Evolutionary conservation across 1,140 invertebrate genomes (phyloP), one percentile per base, ranked within the genome.

Genomic region (Camponotus pennsylvanicus): DNA sequence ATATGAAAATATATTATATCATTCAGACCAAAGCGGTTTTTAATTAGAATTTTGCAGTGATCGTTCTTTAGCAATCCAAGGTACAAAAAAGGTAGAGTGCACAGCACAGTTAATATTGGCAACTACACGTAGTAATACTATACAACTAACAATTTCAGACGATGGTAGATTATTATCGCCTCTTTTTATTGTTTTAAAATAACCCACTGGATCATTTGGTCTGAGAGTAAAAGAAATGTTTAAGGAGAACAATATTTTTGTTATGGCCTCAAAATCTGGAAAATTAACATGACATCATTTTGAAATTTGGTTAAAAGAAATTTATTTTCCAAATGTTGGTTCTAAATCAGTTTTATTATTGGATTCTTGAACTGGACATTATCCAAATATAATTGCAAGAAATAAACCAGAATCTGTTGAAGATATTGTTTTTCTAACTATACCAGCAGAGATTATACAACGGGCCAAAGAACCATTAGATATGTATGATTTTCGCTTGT

Each of bases 131-230:
- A 75, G 71, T 15, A 40, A 57, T 34, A 73, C 21, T 0, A 27
- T 49, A 32, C 21, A 70, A 15, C 21, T 11, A 15, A 49, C 1
- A 2, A 49, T 49, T 32, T 52, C 42, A 21, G 21, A 0, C 3
- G 3, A 67, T 27, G 18, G 37, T 67, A 70, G 21, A 70, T 49
- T 45, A 70, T 32, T 70, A 32, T 70, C 37, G 0, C 64, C 64
- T 42, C 18, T 40, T 70, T 70, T 52, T 13, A 71, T 52, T n/a
- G 8, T 71, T 32, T 71, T 34, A 32, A 71, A 71, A 71, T 11
- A 69, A 49, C 1, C 7, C 4, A 42, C 0, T 45, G 21, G 21
- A 49, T 7, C 40, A 49, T 69, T 67, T 18, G 37, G 9, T 67
- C 27, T 42, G 1, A 11, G 6, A 49, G 7, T 71, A 9, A 11